phyloP scores from a whole-genome alignment of 2,797 vertebrate genomes.

The Bradypodion ventrale region DNA sequence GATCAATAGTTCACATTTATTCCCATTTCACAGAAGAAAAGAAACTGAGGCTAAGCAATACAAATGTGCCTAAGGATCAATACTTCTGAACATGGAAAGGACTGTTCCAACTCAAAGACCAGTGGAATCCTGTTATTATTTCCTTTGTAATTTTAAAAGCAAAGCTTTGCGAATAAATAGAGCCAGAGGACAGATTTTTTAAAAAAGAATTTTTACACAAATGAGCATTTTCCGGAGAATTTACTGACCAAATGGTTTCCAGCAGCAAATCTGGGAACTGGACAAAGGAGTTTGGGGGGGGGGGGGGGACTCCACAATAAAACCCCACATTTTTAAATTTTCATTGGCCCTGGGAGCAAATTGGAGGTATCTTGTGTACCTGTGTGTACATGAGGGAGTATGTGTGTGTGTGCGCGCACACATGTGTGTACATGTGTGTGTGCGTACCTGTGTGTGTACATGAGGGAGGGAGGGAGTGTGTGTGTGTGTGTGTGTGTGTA shows the following conservation, averaged over 20 bases:
- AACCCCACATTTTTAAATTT: no score
- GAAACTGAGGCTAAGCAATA: neutral
- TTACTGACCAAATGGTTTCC: neutral
- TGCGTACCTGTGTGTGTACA: no score
- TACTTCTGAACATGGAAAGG: no score
- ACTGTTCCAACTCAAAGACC: neutral
- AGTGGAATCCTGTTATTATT: neutral
- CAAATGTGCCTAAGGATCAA: neutral
- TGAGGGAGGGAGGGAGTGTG: no score
- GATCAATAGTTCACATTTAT: neutral
- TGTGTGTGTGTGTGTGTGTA: neutral
- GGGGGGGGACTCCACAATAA: no score
- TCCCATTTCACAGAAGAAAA: neutral
- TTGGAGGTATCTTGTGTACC: neutral
- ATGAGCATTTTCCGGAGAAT: neutral
- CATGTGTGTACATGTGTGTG: neutral
- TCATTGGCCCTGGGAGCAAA: neutral
- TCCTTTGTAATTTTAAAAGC: neutral
- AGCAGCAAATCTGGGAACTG: neutral
- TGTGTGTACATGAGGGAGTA: neutral
- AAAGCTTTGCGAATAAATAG: neutral
- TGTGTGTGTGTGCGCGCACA: no score
- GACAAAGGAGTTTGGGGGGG: conserved; percentile 21
- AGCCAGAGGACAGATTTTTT: neutral
- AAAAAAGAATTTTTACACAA: neutral